phyloP scores from a whole-genome alignment of 2,113 vertebrate species.

The Lophochroa leadbeateri region DNA sequence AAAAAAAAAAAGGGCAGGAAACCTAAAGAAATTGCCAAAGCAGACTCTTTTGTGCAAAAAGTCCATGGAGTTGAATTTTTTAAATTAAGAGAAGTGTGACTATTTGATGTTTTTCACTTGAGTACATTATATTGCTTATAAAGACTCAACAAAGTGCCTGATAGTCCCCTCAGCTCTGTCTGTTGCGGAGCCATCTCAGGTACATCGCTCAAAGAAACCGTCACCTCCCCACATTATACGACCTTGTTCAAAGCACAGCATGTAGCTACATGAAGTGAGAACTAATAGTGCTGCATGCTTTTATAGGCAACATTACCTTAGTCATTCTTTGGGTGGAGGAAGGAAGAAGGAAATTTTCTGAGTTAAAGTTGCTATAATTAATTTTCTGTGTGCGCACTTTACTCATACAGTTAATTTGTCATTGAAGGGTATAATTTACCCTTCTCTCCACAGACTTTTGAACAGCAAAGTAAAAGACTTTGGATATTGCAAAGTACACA shows the following conservation, averaged over 20 bases:
- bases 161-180: neutral
- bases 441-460: neutral
- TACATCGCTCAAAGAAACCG: neutral
- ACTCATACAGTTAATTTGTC: neutral
- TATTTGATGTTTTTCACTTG: neutral
- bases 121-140: fast-evolving
- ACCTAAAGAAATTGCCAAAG: neutral
- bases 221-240: neutral
- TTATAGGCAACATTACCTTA: neutral
- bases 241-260: neutral
- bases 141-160: neutral
- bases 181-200: neutral
- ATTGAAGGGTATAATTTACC: neutral
- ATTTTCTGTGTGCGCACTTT: neutral
- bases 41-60: neutral
- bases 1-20: neutral
- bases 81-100: neutral
- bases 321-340: neutral
- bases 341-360: neutral
- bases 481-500: neutral
- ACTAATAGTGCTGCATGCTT: neutral
- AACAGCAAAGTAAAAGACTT: neutral
- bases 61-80: neutral
- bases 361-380: neutral
- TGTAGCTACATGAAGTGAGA: neutral